Evolutionary conservation across 2,113 vertebrate species (phyloP), one percentile per base, ranked within the genome.

Genomic region (Leptobrachium leishanense): DNA sequence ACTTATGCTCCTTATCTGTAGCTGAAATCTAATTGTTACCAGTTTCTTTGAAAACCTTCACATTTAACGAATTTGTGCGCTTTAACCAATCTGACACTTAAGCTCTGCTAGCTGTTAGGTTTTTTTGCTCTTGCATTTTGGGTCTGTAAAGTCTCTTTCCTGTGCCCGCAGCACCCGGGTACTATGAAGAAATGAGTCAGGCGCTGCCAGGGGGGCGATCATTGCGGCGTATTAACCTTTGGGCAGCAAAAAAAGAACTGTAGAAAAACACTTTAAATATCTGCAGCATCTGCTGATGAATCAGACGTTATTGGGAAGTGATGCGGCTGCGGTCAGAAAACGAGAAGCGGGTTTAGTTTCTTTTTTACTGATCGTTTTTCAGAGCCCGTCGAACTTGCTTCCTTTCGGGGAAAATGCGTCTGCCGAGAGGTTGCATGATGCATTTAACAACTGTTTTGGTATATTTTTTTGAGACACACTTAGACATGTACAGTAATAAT

Each of bases 141-240:
- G 46, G 46, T 50, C 46, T 50, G 46, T 50, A 50, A 8, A 50
- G 46, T 50, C 4, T 0, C 4, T 50, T 73, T 79, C 43, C 57
- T 42, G 50, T 80, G 77, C 71, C 71, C 70, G 74, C 53, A 74
- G 54, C 44, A 20, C 4, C 50, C 15, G 6, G 40, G 57, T 31
- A 43, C 54, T 65, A 53, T 42, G 46, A 4, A 73, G 70, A 79
- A 79, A 72, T 79, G 63, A 80, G 71, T 59, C 41, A 44, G n/a
- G 15, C 43, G 9, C 12, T 44, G 53, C 64, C 70, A 68, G 63
- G 9, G 31, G 55, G 10, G 42, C n/a, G 50, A n/a, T 31, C 2
- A 15, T 63, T 74, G 43, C 77, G 67, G 43, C 71, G 62, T 64
- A 44, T 64, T 67, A 79, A 44, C 6, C 62, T 65, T 31, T 31